These are phyloP conservation scores for Apogon hyalosoma DNA, from an alignment of 2,797 vertebrate genomes.

Conservation along the genomic window DNA sequence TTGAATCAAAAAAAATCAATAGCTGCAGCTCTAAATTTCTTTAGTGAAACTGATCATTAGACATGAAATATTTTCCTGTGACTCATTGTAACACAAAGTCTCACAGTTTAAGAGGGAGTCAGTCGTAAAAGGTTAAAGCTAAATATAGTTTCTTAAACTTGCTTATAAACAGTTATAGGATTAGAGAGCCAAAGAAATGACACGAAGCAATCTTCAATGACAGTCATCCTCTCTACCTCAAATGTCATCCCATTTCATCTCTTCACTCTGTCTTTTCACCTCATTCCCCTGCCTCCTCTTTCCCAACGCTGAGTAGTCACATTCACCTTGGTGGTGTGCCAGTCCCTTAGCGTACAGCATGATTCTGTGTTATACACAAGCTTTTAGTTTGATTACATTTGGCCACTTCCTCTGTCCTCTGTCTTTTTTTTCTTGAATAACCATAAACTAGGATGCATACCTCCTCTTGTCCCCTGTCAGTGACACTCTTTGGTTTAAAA, in stretches of 20 bases:
- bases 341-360: conserved; percentile 60
- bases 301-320: conserved; percentile 61
- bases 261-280: conserved; percentile 60
- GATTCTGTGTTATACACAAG: conserved; percentile 69
- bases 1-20: background rate
- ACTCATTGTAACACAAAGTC: conserved; percentile 41
- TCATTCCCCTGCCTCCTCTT: conserved; percentile 38
- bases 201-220: conserved; percentile 69
- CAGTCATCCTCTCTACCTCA: conserved; percentile 46
- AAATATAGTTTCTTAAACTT: conserved; percentile 76
- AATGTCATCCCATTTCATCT: conserved; percentile 72
- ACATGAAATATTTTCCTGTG: conserved; percentile 16
- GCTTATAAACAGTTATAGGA: conserved; percentile 68
- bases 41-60: conserved; percentile 18
- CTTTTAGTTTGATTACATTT: conserved; percentile 87
- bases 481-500: conserved; percentile 26
- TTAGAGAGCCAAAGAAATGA: conserved; percentile 62
- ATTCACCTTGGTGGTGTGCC: conserved; percentile 78
- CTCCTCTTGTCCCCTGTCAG: conserved; percentile 52
- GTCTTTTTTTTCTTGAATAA: conserved; percentile 59
- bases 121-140: conserved; percentile 57
- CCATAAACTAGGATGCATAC: conserved; percentile 69
- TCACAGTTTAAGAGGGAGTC: conserved; percentile 32
- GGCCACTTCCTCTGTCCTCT: conserved; percentile 67
- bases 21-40: background rate